Evolutionary conservation across 2,797 vertebrate species (phyloP), one percentile per base, ranked within the genome.

Genomic region (Periophthalmus magnuspinnatus): DNA sequence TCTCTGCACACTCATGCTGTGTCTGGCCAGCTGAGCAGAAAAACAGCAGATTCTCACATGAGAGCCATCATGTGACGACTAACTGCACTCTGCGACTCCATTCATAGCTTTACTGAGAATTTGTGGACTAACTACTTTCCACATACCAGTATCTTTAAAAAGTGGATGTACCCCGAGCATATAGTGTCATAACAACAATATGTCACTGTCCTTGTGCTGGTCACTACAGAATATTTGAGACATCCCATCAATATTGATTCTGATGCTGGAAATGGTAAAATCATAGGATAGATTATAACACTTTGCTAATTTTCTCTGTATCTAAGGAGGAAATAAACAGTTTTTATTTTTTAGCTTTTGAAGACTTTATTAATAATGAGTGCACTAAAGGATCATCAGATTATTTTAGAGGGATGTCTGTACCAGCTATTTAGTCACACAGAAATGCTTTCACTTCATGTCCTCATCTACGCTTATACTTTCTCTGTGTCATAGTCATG

Each of bases 1-100:
- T 24, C 50, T 67, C 47, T 67, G 48, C n/a, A 70, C 75, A 75
- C 9, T 85, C 87, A 84, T 74, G 81, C 85, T 79, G 85, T 6
- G 84, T 89, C 82, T 83, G 84, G 81, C 87, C 89, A 90, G 88
- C 87, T 88, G 82, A 88, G 89, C 89, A 86, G 87, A 82, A 90
- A 91, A 91, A 89, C 93, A 93, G 92, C 92, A 88, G 90, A 91
- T 92, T 80, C 91, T 94, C 94, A 94, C 93, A 93, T 93, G 94
- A 93, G 89, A 60, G 74, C 82, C 70, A 83, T 93, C 92, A 92
- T 93, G 92, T 93, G 92, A 92, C 70, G 65, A 76, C 76, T 84
- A 72, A 81, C 82, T 72, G 82, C 85, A 79, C 83, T 88, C 84
- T 84, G 81, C 71, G 78, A 69, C 82, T 86, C 74, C 80, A 73